Evolutionary conservation across 2,113 vertebrate genomes (phyloP), one percentile per base, ranked within the genome.

Genomic region (Hepsetus odoe): DNA sequence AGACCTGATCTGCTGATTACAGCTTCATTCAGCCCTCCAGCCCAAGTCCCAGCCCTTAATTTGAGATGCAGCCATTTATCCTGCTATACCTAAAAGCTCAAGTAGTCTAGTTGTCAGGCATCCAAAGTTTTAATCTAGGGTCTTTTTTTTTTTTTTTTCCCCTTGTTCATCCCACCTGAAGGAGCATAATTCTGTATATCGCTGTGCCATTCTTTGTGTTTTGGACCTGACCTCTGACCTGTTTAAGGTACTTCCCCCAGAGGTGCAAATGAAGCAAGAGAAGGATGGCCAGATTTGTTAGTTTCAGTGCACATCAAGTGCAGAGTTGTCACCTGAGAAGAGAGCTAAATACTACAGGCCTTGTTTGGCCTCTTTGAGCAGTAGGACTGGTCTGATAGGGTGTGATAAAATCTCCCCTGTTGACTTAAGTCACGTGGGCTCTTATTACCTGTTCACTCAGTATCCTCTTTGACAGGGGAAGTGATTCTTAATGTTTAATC

Each of bases 321-420:
- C 55, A 42, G 32, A 18, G 10, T 20, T 66, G 22, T 83, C 51
- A 76, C 61, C 51, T 24, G 32, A 70, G 53, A 55, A 12, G 33
- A 44, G 14, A 68, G 49, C 62, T 20, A 42, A 77, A 53, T 26
- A 51, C 42, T 10, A 4, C 62, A 33, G 22, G 40, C 58, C 42
- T 75, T 74, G 65, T 32, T 13, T 1, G 26, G 76, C 32, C 72
- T 72, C 53, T 26, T 44, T 1, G 12, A 79, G 83, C 11, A n/a
- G 83, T 58, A 38, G 8, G 62, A 82, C 80, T 69, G 80, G 83
- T 79, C 7, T 1, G 76, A 46, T 67, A 7, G 55, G 83, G 33
- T 81, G 44, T 81, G 83, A 79, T 72, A 76, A 81, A 81, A 81
- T 81, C 22, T 74, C 22, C 44, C 32, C 42, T 66, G 40, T 38